phyloP scores from a whole-genome alignment of 1,140 invertebrate genomes.

The Euglossa dilemma region DNA sequence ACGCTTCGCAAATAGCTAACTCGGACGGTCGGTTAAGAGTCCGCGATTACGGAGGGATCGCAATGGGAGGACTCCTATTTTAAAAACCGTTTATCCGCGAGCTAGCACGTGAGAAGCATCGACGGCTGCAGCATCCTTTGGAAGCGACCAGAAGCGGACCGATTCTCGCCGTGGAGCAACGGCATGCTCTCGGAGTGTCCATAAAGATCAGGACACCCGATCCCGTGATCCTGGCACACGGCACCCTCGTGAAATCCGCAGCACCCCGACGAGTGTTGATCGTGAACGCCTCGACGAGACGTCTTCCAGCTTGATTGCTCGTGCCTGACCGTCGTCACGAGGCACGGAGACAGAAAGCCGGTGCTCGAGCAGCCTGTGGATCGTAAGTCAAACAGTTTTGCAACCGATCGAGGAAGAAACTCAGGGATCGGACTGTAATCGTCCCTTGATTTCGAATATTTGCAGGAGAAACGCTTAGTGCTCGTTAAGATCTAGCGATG shows the following conservation, averaged over 20 bases:
- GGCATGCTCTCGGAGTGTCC: conserved; percentile 54
- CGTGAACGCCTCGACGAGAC: neutral
- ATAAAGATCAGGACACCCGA: conserved; percentile 1
- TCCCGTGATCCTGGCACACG: neutral
- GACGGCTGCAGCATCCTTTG: neutral
- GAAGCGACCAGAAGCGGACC: neutral
- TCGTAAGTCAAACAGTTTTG: neutral
- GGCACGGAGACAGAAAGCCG: conserved; percentile 11
- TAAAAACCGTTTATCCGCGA: neutral
- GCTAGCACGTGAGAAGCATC: conserved; percentile 22
- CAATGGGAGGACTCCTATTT: no score
- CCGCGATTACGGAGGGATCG: neutral
- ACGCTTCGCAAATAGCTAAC: no score
- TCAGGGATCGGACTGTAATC: neutral
- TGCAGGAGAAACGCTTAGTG: neutral
- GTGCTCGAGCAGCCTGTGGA: conserved; percentile 31
- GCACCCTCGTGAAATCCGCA: neutral
- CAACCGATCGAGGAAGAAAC: no score
- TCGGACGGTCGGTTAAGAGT: no score
- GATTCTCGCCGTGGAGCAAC: conserved; percentile 25
- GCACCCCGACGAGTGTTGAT: neutral
- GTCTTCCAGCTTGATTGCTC: conserved; percentile 5
- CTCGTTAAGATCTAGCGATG: neutral
- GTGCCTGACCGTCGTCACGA: neutral
- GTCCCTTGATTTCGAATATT: neutral